These are phyloP conservation scores for Gymnothorax reevesii DNA, from an alignment of 2,797 vertebrate genomes.

Conservation along the genomic window DNA sequence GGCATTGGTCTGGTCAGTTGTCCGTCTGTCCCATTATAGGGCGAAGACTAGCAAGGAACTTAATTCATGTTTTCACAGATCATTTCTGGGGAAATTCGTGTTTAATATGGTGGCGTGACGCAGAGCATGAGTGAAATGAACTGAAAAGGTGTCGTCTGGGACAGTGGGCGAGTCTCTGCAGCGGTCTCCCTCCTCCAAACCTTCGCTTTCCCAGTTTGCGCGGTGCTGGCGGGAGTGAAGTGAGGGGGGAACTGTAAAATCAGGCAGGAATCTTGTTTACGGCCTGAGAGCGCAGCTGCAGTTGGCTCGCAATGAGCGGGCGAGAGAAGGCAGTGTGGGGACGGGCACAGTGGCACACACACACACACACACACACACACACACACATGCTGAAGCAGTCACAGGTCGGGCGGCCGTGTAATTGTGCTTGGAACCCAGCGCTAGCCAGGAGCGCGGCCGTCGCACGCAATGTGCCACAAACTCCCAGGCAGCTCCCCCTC, in stretches of 20 bases:
- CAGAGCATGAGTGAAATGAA: neutral
- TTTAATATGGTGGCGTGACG: neutral
- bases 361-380: too few species aligned
- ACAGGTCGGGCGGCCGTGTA: conserved; percentile 40
- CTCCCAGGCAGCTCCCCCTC: conserved; percentile 50
- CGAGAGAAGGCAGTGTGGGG: conserved; percentile 46
- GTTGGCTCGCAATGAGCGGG: conserved; percentile 50
- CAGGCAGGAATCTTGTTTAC: conserved; percentile 68
- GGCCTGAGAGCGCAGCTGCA: conserved; percentile 62
- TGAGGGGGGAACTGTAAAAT: conserved; percentile 67
- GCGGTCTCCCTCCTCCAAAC: conserved; percentile 35
- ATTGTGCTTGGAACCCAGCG: conserved; percentile 54
- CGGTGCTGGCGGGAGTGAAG: conserved; percentile 38
- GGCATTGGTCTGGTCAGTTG: too few species aligned
- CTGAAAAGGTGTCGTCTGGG: neutral
- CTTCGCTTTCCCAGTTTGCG: conserved; percentile 41
- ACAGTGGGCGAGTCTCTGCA: neutral
- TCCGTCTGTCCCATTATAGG: too few species aligned
- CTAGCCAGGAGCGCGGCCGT: conserved; percentile 48
- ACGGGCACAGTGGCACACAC: conserved; percentile 51
- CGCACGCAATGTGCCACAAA: conserved; percentile 61
- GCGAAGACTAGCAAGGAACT: neutral
- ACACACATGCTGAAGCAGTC: conserved; percentile 59
- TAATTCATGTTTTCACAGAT: neutral
- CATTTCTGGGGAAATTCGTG: neutral